Conservation (phyloP, 2,113 vertebrate species). For the Actinemys pallida region DNA sequence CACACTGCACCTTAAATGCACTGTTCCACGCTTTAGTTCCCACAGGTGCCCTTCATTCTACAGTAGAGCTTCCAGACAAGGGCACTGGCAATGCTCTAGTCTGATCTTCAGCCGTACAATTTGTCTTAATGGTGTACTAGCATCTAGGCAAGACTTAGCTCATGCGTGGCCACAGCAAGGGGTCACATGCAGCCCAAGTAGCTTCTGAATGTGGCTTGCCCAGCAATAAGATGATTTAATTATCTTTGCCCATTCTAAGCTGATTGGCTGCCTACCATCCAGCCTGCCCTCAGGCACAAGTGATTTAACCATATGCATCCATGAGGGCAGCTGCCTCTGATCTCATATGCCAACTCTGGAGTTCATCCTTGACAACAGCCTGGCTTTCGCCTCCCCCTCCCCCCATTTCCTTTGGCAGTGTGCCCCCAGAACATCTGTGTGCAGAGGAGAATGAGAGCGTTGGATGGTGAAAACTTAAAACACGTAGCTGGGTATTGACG, state of each 20-base stretch:
- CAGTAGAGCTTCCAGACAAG: slow-evolving; percentile 74
- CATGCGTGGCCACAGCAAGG: slow-evolving; percentile 76
- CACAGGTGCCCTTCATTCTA: slow-evolving; percentile 70
- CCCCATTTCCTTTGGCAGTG: slow-evolving; percentile 69
- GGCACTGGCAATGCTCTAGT: slow-evolving; percentile 72
- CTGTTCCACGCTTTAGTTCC: slow-evolving; percentile 69
- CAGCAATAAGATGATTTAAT: slow-evolving; percentile 79
- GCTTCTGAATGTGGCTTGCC: slow-evolving; percentile 77
- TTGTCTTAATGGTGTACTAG: slow-evolving; percentile 72
- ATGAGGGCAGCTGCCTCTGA: slow-evolving; percentile 79
- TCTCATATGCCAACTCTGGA: slow-evolving; percentile 71
- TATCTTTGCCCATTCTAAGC: slow-evolving; percentile 78
- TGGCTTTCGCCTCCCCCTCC: slow-evolving; percentile 66
- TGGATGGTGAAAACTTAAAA: slow-evolving; percentile 73
- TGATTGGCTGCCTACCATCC: slow-evolving; percentile 77
- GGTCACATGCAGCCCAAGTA: slow-evolving; percentile 75
- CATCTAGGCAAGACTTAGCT: slow-evolving; percentile 77
- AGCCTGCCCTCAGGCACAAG: slow-evolving; percentile 74
- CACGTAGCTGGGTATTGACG: slow-evolving; percentile 74
- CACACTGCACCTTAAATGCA: slow-evolving; percentile 72
- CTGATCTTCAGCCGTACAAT: slow-evolving; percentile 77
- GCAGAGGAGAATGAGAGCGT: slow-evolving; percentile 61
- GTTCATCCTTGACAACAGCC: slow-evolving; percentile 70
- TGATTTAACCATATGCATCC: slow-evolving; percentile 75
- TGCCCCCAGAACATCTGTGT: slow-evolving; percentile 71